Conservation (phyloP, 2,888 invertebrate genomes). For the Machimus atricapillus region DNA sequence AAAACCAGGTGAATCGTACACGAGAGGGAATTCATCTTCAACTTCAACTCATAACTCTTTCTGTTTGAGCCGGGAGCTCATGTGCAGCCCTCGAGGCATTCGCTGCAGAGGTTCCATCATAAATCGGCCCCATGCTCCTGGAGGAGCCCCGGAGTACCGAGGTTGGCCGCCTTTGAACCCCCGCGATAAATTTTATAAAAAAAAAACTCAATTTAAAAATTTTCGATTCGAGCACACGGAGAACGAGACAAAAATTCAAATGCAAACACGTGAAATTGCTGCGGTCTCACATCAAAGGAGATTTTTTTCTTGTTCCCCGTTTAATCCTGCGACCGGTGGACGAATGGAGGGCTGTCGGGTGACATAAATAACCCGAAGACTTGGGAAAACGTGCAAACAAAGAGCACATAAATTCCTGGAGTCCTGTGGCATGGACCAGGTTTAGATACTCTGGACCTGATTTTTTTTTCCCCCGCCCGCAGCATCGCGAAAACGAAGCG, state of each 20-base stretch:
- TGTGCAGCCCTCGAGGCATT: background rate
- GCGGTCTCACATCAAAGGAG: background rate
- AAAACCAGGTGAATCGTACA: background rate
- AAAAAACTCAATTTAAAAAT: background rate
- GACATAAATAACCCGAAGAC: background rate
- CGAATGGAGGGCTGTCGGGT: background rate
- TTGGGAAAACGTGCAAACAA: background rate
- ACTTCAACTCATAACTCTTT: background rate
- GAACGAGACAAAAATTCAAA: background rate
- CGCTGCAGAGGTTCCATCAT: background rate
- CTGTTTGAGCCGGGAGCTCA: background rate
- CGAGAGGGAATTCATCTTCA: background rate
- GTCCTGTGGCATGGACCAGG: background rate
- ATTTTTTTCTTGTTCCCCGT: background rate
- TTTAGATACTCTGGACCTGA: too few relatives aligned
- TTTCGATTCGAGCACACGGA: background rate
- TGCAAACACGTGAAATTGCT: slow-evolving; percentile 1
- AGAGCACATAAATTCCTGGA: background rate
- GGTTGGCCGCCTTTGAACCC: background rate
- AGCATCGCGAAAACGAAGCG: background rate
- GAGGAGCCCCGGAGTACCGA: background rate
- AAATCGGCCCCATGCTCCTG: background rate
- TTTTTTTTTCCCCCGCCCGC: background rate
- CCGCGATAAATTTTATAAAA: background rate
- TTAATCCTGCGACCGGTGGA: background rate